phyloP scores from a whole-genome alignment of 2,888 invertebrate genomes.

The Andrena minutula region DNA sequence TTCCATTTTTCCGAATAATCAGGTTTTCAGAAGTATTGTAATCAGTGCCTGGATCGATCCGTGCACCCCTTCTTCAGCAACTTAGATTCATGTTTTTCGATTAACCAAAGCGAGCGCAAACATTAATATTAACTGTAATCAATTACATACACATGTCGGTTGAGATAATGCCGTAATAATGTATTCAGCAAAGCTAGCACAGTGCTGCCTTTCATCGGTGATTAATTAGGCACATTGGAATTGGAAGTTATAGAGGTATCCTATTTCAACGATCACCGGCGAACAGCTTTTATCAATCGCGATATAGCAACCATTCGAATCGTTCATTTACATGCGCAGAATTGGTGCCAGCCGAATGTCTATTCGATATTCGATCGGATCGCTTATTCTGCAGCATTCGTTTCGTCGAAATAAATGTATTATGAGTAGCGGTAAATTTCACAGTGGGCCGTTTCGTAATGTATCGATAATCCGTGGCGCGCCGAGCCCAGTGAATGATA shows the following conservation, averaged over 20 bases:
- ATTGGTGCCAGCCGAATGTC: background rate
- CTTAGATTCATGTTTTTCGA: too few relatives aligned
- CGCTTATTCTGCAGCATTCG: slow-evolving; percentile 37
- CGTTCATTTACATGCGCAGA: slow-evolving; percentile 1
- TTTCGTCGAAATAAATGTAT: slow-evolving; percentile 18
- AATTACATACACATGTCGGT: too few relatives aligned
- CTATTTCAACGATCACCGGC: background rate
- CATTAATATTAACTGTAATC: too few relatives aligned
- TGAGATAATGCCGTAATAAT: background rate
- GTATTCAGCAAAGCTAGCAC: background rate
- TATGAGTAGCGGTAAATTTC: slow-evolving; percentile 22
- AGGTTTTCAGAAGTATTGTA: too few relatives aligned
- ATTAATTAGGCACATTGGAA: background rate
- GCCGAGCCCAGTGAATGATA: slow-evolving; percentile 31
- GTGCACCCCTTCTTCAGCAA: too few relatives aligned
- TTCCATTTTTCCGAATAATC: too few relatives aligned
- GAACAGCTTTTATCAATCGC: slow-evolving; percentile 1
- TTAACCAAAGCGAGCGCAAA: too few relatives aligned
- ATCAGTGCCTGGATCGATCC: too few relatives aligned
- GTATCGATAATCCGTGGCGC: slow-evolving; percentile 21
- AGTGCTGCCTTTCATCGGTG: background rate
- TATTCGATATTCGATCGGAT: slow-evolving; percentile 10
- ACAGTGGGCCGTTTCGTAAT: slow-evolving; percentile 21
- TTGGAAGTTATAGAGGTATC: background rate
- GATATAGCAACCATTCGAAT: too few relatives aligned